phyloP scores from a whole-genome alignment of 2,797 vertebrate genomes.

The Myotis pilosus region DNA sequence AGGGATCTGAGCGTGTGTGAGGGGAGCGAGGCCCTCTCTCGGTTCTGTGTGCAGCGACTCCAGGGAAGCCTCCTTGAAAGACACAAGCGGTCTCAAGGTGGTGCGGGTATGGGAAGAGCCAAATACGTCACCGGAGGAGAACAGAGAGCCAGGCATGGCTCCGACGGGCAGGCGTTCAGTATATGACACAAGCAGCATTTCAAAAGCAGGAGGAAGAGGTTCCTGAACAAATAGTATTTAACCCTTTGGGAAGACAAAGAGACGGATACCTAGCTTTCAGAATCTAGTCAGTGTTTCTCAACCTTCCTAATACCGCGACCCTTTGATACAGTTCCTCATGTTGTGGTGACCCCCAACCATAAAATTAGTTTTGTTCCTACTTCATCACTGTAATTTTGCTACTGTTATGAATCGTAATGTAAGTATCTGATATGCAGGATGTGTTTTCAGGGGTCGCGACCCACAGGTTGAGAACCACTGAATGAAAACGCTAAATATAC shows the following conservation, averaged over 20 bases:
- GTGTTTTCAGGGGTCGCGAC: too few species aligned
- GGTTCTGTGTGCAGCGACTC: neutral
- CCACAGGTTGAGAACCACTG: too few species aligned
- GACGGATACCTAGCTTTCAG: neutral
- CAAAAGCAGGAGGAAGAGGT: neutral
- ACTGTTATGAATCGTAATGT: too few species aligned
- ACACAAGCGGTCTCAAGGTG: neutral
- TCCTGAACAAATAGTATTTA: neutral
- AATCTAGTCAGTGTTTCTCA: too few species aligned
- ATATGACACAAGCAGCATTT: neutral
- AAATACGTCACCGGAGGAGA: neutral
- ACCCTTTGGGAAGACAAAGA: neutral
- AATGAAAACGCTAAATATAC: neutral
- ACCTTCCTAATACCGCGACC: too few species aligned
- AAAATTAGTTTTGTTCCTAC: too few species aligned
- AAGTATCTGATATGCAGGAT: too few species aligned
- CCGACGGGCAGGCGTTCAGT: rapidly evolving
- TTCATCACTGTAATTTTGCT: too few species aligned
- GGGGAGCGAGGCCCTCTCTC: neutral
- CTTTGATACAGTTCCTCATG: too few species aligned
- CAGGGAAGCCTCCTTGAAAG: neutral
- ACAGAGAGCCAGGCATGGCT: neutral
- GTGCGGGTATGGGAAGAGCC: neutral
- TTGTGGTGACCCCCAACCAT: too few species aligned
- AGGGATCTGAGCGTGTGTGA: neutral